phyloP scores from a whole-genome alignment of 2,113 vertebrate genomes.

The Crotophaga sulcirostris region DNA sequence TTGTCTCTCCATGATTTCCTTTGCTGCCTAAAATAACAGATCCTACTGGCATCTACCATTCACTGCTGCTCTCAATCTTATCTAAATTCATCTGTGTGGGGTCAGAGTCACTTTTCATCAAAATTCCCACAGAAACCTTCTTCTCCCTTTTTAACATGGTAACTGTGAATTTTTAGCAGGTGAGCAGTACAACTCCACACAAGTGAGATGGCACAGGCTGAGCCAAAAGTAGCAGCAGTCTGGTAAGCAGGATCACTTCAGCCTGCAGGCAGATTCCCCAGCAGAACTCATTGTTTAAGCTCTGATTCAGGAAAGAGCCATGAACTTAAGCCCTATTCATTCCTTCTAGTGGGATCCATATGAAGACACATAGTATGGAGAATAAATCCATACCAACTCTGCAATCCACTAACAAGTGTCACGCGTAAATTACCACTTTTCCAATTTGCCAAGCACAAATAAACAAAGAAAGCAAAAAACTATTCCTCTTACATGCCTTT shows the following conservation, averaged over 20 bases:
- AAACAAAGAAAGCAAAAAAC: conserved; percentile 29
- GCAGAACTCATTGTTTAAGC: background rate
- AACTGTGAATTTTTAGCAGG: conserved; percentile 46
- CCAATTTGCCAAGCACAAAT: conserved; percentile 30
- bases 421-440: conserved; percentile 10
- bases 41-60: background rate
- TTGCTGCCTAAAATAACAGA: conserved; percentile 46
- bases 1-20: conserved; percentile 6
- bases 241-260: conserved; percentile 2
- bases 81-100: conserved; percentile 18
- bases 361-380: background rate
- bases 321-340: background rate
- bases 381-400: background rate
- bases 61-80: conserved; percentile 1
- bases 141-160: background rate
- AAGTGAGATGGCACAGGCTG: conserved; percentile 20
- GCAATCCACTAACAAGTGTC: background rate
- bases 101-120: background rate
- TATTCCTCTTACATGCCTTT: background rate
- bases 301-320: background rate
- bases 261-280: background rate
- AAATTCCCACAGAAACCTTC: background rate
- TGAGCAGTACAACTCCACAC: background rate
- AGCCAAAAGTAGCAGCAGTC: conserved; percentile 36
- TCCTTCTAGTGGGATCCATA: background rate